Percentiles rank a stretch among this genome's conserved stretches.
These are phyloP conservation scores for Neodiprion virginianus DNA, from an alignment of 1,140 invertebrate genomes.

Conservation along the genomic window DNA sequence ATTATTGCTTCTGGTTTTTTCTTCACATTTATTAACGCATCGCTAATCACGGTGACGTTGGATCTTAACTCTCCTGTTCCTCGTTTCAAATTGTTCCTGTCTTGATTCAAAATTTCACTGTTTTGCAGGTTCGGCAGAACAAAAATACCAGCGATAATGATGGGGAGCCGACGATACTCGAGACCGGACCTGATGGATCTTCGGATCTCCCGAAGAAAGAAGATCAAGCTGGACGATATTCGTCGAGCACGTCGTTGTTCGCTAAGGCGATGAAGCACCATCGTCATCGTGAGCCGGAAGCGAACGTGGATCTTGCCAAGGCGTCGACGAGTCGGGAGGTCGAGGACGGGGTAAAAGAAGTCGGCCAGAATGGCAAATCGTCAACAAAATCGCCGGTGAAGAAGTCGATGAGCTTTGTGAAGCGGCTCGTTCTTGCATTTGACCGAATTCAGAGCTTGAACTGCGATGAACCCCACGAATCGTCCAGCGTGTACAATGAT, in stretches of 20 bases:
- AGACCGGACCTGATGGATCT: background rate
- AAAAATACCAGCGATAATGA: too few relatives aligned
- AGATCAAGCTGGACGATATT: background rate
- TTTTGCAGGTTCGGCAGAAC: too few relatives aligned
- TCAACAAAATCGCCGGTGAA: constrained; percentile 13
- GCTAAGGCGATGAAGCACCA: background rate
- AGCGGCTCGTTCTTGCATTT: constrained; percentile 40
- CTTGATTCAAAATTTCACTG: too few relatives aligned
- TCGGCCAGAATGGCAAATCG: constrained; percentile 34
- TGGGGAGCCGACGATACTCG: too few relatives aligned
- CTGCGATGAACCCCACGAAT: constrained; percentile 13
- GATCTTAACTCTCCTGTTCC: too few relatives aligned
- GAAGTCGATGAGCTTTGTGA: constrained; percentile 33
- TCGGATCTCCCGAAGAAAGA: background rate
- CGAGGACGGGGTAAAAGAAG: constrained; percentile 22
- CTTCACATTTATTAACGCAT: too few relatives aligned
- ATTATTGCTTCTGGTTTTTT: too few relatives aligned
- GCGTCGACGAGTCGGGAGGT: background rate
- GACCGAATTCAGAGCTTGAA: constrained; percentile 31
- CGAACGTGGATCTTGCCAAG: constrained; percentile 24
- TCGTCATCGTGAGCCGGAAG: constrained; percentile 11
- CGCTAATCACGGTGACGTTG: too few relatives aligned
- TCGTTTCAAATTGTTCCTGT: too few relatives aligned
- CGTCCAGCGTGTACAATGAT: background rate
- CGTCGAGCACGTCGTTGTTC: background rate